phyloP scores from a whole-genome alignment of 2,113 vertebrate species.

The Ophiodon elongatus region DNA sequence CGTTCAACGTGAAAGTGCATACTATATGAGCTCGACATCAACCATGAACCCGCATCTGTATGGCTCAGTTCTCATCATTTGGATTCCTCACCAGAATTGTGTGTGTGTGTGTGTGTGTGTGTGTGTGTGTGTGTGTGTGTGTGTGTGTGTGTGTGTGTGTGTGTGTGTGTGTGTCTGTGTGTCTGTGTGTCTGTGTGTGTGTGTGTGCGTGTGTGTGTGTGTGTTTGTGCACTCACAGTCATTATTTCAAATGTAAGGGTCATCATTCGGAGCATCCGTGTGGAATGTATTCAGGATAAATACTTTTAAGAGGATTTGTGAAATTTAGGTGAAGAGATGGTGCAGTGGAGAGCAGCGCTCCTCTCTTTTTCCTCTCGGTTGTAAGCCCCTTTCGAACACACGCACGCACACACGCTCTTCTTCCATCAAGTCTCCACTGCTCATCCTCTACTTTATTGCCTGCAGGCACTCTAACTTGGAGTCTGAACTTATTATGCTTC shows the following conservation, averaged over 20 bases:
- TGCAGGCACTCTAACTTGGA: conserved; percentile 69
- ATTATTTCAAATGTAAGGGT: conserved; percentile 7
- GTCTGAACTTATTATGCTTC: conserved; percentile 73
- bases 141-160: not conserved
- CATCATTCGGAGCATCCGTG: not conserved
- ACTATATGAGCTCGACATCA: not conserved
- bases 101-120: not conserved
- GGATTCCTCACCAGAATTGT: not conserved
- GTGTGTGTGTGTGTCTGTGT: not conserved
- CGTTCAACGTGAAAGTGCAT: conserved; percentile 2
- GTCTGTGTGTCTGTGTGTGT: not conserved
- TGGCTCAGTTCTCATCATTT: not conserved
- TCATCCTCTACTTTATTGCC: conserved; percentile 68
- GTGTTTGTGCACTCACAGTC: conserved; percentile 2
- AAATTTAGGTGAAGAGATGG: conserved; percentile 10
- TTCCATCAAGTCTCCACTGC: conserved; percentile 59
- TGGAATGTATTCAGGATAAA: conserved; percentile 13
- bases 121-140: not conserved
- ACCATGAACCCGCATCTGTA: not conserved
- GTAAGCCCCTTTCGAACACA: conserved; percentile 16
- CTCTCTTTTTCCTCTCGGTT: conserved; percentile 2
- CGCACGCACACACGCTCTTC: conserved; percentile 32
- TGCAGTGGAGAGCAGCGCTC: not conserved
- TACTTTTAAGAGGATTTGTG: conserved; percentile 22
- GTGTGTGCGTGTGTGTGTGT: not conserved